Percentiles rank a stretch among this genome's conserved stretches.
phyloP scores from a whole-genome alignment of 2,113 vertebrate genomes.

The Donacobius atricapilla region DNA sequence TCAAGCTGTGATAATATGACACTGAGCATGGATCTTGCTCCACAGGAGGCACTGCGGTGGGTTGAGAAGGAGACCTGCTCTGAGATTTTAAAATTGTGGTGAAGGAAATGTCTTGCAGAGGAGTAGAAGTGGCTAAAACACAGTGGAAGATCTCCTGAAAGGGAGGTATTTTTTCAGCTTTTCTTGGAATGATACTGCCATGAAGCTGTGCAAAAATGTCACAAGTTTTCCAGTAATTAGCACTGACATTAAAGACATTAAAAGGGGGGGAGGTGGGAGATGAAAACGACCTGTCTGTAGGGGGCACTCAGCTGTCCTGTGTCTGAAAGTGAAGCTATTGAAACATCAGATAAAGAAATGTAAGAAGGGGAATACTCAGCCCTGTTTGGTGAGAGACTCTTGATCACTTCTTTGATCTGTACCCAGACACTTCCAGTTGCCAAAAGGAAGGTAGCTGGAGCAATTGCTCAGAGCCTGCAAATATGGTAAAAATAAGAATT shows the following conservation, averaged over 20 bases:
- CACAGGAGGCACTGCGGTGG: accelerated
- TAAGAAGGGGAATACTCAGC: background rate
- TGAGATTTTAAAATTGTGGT: background rate
- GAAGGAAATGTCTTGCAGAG: background rate
- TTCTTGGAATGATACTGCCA: background rate
- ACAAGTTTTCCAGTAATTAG: background rate
- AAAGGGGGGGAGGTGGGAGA: background rate
- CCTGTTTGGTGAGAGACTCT: background rate
- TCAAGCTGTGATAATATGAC: background rate
- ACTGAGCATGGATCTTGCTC: background rate
- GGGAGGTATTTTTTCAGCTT: background rate
- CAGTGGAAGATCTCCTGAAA: background rate
- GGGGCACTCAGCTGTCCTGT: background rate
- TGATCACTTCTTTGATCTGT: background rate
- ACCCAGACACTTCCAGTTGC: background rate
- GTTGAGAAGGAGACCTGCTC: background rate
- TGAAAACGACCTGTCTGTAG: background rate
- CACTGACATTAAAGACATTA: background rate
- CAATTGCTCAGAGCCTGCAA: slow-evolving; percentile 33
- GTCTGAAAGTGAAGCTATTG: background rate
- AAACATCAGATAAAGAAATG: background rate
- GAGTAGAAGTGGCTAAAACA: background rate
- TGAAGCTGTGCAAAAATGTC: background rate
- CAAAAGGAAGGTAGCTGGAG: background rate
- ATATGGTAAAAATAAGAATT: background rate